Conservation (phyloP, 2,113 vertebrate genomes). For the Callospermophilus lateralis region DNA sequence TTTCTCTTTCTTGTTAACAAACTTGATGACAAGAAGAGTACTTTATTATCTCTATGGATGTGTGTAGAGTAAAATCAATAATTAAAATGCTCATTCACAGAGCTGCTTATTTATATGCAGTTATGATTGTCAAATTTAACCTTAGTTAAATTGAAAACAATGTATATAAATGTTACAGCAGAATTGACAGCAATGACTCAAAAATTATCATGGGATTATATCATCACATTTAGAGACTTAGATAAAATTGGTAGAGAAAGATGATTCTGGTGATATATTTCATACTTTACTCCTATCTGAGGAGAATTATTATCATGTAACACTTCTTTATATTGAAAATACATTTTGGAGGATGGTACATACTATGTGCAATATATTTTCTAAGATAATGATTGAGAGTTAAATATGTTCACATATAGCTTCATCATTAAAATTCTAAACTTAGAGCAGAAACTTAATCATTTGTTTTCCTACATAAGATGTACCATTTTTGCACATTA, state of each 20-base stretch:
- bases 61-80: conserved; percentile 49
- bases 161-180: background rate
- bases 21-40: conserved; percentile 60
- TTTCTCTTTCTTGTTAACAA: conserved; percentile 37
- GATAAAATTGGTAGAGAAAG: conserved; percentile 43
- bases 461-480: background rate
- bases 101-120: conserved; percentile 58
- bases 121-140: conserved; percentile 48
- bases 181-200: conserved; percentile 38
- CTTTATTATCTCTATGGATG: conserved; percentile 53
- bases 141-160: conserved; percentile 62
- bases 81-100: conserved; percentile 74
- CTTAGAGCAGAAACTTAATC: background rate
- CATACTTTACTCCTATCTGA: background rate
- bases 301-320: background rate
- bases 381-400: background rate
- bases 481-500: background rate
- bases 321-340: background rate
- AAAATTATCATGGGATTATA: conserved; percentile 17
- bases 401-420: background rate
- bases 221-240: background rate
- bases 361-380: background rate
- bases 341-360: background rate
- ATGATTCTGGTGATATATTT: background rate
- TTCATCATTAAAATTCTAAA: background rate